Conservation (phyloP, 2,797 vertebrate genomes). For the Notoglanidium macrostoma region DNA sequence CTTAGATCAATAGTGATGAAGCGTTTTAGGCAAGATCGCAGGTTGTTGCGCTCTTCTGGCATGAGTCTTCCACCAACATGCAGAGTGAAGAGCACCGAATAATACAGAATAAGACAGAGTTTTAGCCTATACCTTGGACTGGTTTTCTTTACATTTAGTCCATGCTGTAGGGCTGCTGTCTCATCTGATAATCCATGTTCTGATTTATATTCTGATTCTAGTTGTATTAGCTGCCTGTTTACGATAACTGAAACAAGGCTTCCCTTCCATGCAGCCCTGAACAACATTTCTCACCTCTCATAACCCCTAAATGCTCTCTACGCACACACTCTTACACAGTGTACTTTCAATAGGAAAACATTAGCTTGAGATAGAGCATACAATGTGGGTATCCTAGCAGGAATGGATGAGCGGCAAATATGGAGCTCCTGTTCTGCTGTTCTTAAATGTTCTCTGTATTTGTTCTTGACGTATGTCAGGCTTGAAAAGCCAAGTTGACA, state of each 20-base stretch:
- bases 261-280: not conserved
- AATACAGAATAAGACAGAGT: not conserved
- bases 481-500: conserved; percentile 14
- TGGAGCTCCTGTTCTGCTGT: conserved; percentile 20
- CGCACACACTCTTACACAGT: not conserved
- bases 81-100: too few species aligned
- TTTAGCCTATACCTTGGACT: not conserved
- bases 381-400: not conserved
- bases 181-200: not conserved
- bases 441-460: conserved; percentile 21
- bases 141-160: not conserved
- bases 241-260: not conserved
- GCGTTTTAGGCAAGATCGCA: not conserved
- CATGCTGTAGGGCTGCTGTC: not conserved
- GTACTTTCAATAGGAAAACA: not conserved
- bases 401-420: not conserved
- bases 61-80: not conserved
- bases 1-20: not conserved
- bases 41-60: not conserved
- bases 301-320: not conserved
- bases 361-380: not conserved
- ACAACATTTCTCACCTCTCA: not conserved
- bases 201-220: not conserved
- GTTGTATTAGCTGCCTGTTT: not conserved
- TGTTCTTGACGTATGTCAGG: conserved; percentile 22